Percentiles rank a stretch among this genome's conserved stretches.
Conservation (phyloP, 2,113 vertebrate genomes). For the Lucifuga dentata region DNA sequence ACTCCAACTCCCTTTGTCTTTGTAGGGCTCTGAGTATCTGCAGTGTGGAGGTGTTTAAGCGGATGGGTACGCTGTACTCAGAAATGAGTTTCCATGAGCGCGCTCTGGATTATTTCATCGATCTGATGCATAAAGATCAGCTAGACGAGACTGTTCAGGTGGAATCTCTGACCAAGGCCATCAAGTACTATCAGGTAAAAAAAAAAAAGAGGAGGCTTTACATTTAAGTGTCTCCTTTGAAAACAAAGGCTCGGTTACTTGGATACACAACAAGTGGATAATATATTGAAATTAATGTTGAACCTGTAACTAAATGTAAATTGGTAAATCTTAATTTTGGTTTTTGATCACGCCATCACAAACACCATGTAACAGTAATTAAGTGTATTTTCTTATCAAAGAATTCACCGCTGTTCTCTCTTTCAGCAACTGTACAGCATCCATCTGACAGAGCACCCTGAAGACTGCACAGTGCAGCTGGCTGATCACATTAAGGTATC, state of each 20-base stretch:
- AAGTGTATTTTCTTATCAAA: no score
- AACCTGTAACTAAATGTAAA: no score
- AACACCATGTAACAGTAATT: neutral
- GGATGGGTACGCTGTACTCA: conserved; percentile 92
- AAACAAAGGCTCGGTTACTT: neutral
- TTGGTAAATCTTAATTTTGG: no score
- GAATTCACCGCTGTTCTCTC: conserved; percentile 15
- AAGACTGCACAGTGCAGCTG: conserved; percentile 95
- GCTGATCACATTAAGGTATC: conserved; percentile 94
- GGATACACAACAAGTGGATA: no score
- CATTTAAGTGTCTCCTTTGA: neutral
- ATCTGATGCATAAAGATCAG: conserved; percentile 96
- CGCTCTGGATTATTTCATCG: conserved; percentile 94
- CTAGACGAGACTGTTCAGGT: conserved; percentile 97
- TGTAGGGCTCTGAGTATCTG: conserved; percentile 90
- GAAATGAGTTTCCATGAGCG: conserved; percentile 98
- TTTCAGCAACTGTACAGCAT: conserved; percentile 94
- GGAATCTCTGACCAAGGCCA: conserved; percentile 95
- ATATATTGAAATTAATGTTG: no score
- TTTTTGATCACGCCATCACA: no score
- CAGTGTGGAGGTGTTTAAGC: conserved; percentile 93
- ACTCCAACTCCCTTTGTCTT: neutral
- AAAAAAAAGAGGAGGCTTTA: neutral
- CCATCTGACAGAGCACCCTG: conserved; percentile 91
- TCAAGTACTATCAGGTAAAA: conserved; percentile 98